Evolutionary conservation across 2,113 vertebrate genomes (phyloP), one percentile per base, ranked within the genome.

Genomic region (Myotis brandtii): DNA sequence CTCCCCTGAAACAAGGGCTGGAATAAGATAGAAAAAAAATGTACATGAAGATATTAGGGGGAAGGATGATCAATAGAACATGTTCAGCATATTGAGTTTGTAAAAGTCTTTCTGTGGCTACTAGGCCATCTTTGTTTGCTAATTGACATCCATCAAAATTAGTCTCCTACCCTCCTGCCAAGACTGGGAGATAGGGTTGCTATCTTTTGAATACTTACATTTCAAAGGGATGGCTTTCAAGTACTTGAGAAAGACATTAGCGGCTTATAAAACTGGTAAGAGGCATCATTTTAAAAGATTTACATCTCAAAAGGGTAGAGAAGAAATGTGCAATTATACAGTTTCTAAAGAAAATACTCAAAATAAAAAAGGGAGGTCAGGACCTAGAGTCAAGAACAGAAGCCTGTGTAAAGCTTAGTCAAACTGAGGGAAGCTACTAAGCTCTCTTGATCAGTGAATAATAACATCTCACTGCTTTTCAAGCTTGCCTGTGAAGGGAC

Each of bases 271-370:
- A 69, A 46, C 30, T 46, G 23, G n/a, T 37, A 76, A 48, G 69
- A 56, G 25, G 2, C 46, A 56, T 91, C 54, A 48, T 87, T 77
- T 23, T 0, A 82, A 84, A 75, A 70, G n/a, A 18, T 25, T 80
- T 34, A 16, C 14, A 67, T 72, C 16, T 75, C 32, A 37, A 80
- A 94, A 14, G 11, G 54, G 6, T 7, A 48, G 16, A 91, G 54
- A 79, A 93, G 21, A 20, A 77, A 73, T 14, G 12, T 46, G 34
- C 23, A 67, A 14, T 34, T 50, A 13, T 6, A 80, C 64, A 21
- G 9, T 85, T 89, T 90, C 76, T 72, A 54, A 62, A 32, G 34
- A 91, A n/a, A 69, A 69, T 91, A 6, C 77, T 91, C 72, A 82
- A 79, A 43, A 79, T 84, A 21, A 62, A 48, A 80, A 37, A 66